These are phyloP conservation scores for Diadophis punctatus DNA, from an alignment of 2,113 vertebrate species.

Conservation along the genomic window DNA sequence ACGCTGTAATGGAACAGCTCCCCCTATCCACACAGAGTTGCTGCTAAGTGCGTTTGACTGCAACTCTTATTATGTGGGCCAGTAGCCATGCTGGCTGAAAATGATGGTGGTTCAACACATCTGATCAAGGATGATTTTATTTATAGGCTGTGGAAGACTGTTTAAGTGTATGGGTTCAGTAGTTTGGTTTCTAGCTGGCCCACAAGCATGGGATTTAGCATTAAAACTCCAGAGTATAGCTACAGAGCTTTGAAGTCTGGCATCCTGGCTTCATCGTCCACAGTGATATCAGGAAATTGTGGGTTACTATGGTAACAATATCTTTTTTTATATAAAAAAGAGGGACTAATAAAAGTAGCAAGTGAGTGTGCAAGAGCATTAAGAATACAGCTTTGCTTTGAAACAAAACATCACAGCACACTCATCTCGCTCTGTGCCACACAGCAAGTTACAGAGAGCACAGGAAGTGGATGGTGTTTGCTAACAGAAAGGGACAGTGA, in stretches of 20 bases:
- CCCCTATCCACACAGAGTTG: background rate
- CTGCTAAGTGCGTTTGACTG: background rate
- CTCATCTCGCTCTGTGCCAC: slow-evolving; percentile 9
- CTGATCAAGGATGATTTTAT: background rate
- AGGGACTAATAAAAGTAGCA: slow-evolving; percentile 34
- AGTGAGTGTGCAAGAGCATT: slow-evolving; percentile 34
- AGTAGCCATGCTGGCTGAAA: background rate
- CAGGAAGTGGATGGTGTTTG: background rate
- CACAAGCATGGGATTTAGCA: slow-evolving; percentile 11
- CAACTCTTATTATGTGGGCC: background rate
- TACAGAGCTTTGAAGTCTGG: slow-evolving; percentile 27
- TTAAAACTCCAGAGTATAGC: background rate
- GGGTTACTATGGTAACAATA: slow-evolving; percentile 53
- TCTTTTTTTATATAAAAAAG: slow-evolving; percentile 24
- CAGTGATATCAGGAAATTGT: background rate
- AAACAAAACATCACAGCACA: slow-evolving; percentile 30
- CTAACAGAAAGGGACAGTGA: background rate
- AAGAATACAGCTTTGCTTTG: slow-evolving; percentile 32
- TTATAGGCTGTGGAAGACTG: background rate
- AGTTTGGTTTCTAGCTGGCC: background rate
- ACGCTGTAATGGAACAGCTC: background rate
- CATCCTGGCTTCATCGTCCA: background rate
- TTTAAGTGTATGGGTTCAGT: background rate
- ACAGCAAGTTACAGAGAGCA: background rate
- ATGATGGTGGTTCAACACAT: background rate